A percentile compares a stretch with the other conserved stretches of the same genome.
Evolutionary conservation across 2,797 vertebrate genomes (phyloP).

Genomic region (Aphelocoma californica): DNA sequence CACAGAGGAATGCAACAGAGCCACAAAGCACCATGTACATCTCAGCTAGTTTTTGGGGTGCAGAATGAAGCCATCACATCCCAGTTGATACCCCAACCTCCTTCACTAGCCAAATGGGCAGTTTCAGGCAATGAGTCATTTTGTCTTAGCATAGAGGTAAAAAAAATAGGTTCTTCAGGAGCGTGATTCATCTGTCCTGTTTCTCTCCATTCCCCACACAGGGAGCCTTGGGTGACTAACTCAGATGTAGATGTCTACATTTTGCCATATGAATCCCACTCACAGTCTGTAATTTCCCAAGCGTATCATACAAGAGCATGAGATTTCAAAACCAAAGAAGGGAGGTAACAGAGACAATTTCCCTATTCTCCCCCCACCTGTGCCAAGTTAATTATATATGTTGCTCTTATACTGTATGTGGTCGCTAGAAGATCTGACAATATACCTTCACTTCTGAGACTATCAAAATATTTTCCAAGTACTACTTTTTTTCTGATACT

Average conservation of each 20-base stretch:
- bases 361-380: background rate
- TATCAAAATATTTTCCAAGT: constrained; percentile 35
- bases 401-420: background rate
- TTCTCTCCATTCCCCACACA: constrained; percentile 49
- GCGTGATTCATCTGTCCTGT: constrained; percentile 62
- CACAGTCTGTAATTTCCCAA: constrained; percentile 49
- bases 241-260: constrained; percentile 51
- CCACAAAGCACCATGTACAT: background rate
- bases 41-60: background rate
- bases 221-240: constrained; percentile 55
- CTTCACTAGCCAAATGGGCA: background rate
- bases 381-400: background rate
- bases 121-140: constrained; percentile 24
- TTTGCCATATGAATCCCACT: constrained; percentile 55
- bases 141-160: background rate
- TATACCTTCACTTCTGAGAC: background rate
- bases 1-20: background rate
- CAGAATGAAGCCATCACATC: background rate
- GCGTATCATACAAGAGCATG: background rate
- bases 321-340: constrained; percentile 30
- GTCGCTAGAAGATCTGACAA: background rate
- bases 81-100: background rate
- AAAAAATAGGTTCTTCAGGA: constrained; percentile 25
- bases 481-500: background rate
- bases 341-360: background rate